These are phyloP conservation scores for roundworm (Caenorhabditis elegans) DNA, from an alignment of 1,140 invertebrate species.

Conservation along the genomic window DNA sequence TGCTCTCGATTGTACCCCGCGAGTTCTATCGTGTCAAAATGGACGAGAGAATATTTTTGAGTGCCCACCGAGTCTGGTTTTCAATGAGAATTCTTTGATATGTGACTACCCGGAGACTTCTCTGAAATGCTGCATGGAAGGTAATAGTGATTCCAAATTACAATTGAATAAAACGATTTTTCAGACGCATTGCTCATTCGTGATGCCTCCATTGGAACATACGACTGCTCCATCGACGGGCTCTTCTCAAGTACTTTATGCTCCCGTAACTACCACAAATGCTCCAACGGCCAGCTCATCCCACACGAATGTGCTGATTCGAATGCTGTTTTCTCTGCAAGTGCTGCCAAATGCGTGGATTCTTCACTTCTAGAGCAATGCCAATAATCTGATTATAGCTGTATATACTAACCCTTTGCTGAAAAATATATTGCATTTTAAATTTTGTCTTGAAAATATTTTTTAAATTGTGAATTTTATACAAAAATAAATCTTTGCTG, in stretches of 20 bases:
- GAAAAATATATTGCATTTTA: too few relatives aligned
- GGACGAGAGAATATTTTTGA: background rate
- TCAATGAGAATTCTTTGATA: background rate
- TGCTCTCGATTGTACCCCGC: background rate
- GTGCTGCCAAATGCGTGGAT: background rate
- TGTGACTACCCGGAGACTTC: background rate
- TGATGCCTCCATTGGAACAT: background rate
- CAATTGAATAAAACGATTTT: background rate
- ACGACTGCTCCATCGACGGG: background rate
- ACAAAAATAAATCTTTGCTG: too few relatives aligned
- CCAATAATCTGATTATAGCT: too few relatives aligned
- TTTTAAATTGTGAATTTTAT: too few relatives aligned
- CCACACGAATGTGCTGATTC: background rate
- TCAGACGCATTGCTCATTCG: background rate
- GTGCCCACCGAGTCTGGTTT: background rate
- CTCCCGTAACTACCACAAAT: background rate
- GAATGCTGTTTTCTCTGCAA: background rate
- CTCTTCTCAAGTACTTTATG: background rate
- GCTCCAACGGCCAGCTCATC: background rate
- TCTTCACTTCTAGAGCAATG: background rate
- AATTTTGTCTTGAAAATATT: too few relatives aligned
- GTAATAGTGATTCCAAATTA: background rate
- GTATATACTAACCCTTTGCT: too few relatives aligned
- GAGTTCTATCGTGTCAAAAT: background rate
- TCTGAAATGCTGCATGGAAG: background rate